Evolutionary conservation across 2,888 invertebrate genomes (phyloP).

Genomic region (Agrochola macilenta): DNA sequence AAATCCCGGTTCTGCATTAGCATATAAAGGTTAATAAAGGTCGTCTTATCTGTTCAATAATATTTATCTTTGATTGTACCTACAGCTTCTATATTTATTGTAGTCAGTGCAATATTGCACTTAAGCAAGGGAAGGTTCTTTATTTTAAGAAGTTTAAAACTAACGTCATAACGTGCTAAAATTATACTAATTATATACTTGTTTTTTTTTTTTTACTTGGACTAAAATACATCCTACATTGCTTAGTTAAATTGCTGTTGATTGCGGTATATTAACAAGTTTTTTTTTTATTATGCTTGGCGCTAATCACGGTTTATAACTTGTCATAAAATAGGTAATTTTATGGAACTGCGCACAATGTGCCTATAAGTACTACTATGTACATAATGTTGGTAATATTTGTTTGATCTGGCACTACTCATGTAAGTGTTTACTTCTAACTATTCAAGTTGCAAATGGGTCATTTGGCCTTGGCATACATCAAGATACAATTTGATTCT

Average conservation of each 20-base stretch:
- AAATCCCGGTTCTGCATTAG: neutral
- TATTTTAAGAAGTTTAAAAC: neutral
- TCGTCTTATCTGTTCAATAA: neutral
- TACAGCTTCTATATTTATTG: neutral
- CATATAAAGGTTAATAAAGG: neutral
- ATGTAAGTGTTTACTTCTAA: slow-evolving; percentile 40
- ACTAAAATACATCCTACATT: neutral
- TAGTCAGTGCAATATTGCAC: neutral
- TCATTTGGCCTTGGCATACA: slow-evolving; percentile 39
- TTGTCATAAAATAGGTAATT: slow-evolving; percentile 11
- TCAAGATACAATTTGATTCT: slow-evolving; percentile 11
- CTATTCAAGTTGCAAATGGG: slow-evolving; percentile 36
- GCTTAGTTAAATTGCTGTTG: neutral
- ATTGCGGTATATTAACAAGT: neutral
- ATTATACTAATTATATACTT: neutral
- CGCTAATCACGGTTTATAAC: slow-evolving; percentile 9
- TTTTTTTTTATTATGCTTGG: neutral
- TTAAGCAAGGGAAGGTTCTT: neutral
- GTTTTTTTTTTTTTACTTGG: neutral
- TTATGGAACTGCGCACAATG: slow-evolving; percentile 28
- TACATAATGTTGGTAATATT: slow-evolving; percentile 33
- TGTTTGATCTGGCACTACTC: slow-evolving; percentile 50
- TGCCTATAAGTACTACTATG: slow-evolving; percentile 11
- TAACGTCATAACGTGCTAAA: neutral
- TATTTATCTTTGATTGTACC: slow-evolving; percentile 12